Evolutionary conservation across 2,888 invertebrate species (phyloP), one percentile per base, ranked within the genome.

Genomic region (Diogma glabrata): DNA sequence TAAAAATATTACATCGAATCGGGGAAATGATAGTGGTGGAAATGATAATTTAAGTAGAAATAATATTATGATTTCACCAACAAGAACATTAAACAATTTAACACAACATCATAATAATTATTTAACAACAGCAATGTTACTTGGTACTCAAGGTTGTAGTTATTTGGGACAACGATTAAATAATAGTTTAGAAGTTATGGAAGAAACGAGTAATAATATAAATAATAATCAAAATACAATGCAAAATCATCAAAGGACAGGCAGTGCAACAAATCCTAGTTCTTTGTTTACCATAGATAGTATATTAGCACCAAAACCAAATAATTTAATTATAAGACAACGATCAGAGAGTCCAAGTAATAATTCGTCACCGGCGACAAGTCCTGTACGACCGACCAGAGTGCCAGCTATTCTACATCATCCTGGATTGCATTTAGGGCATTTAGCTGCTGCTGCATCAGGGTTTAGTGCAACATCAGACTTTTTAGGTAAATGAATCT

Each of bases 261-360:
- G 52, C 22, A 55, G 47, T 16, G 63, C 64, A 28, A 58, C 61
- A 9, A 72, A 78, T 62, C 72, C 76, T 1, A 72, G 77, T 19
- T 81, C 82, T 5, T 75, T 87, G 55, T 89, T 89, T 68, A 89
- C 88, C 60, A 89, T 89, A 63, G 89, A 89, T 70, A 88, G 87
- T 71, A 87, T 89, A 61, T 72, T 89, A 66, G 87, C 87, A 47
- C 85, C 87, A 50, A 73, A 81, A 52, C 80, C 81, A 47, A 59
- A 65, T 50, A 30, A 24, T 50, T 38, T 17, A 24, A 20, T 50
- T 14, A 52, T 52, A 53, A 50, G 38, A 49, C 64, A 66, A 53
- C 63, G 66, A n/a, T 60, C 64, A 20, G 59, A 71, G 53, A 63
- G 69, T 8, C 67, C 67, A 24, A 68, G 67, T 20, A 67, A 67